Percentiles rank a stretch among this genome's conserved stretches.
These are phyloP conservation scores for Aporophyla lueneburgensis DNA, from an alignment of 2,888 invertebrate genomes.

Conservation along the genomic window DNA sequence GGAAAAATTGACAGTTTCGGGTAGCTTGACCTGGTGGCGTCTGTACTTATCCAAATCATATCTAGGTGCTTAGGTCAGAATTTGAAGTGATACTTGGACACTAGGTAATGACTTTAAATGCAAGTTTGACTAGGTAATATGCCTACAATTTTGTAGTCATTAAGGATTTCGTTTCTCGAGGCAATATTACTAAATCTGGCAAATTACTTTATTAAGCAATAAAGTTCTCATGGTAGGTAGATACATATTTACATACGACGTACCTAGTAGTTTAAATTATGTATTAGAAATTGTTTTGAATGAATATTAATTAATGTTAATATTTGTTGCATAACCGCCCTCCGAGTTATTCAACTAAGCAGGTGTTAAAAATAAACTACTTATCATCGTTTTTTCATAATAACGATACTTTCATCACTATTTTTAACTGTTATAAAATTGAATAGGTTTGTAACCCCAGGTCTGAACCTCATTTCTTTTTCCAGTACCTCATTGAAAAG, in stretches of 20 bases:
- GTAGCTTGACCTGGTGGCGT: no score
- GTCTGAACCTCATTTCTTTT: background rate
- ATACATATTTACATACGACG: background rate
- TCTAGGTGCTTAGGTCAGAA: background rate
- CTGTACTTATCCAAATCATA: background rate
- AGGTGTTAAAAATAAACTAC: background rate
- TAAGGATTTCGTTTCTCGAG: conserved; percentile 8
- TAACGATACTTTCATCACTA: no score
- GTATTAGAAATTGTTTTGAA: conserved; percentile 27
- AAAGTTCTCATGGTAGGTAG: conserved; percentile 1
- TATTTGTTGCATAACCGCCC: conserved; percentile 13
- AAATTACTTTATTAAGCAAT: conserved; percentile 15
- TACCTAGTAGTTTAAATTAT: conserved; percentile 13
- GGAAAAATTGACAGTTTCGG: no score
- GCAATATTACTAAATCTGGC: conserved; percentile 19
- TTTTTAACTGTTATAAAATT: background rate
- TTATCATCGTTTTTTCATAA: no score
- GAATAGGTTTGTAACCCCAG: background rate
- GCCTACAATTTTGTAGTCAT: conserved; percentile 6
- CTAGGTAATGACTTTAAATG: conserved; percentile 1
- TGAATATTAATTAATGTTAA: conserved; percentile 19
- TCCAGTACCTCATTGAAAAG: background rate
- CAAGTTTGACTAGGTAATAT: conserved; percentile 16
- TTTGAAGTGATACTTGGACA: background rate
- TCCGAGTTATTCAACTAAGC: conserved; percentile 2